phyloP scores from a whole-genome alignment of 2,113 vertebrate genomes.

The Tragelaphus buxtoni region DNA sequence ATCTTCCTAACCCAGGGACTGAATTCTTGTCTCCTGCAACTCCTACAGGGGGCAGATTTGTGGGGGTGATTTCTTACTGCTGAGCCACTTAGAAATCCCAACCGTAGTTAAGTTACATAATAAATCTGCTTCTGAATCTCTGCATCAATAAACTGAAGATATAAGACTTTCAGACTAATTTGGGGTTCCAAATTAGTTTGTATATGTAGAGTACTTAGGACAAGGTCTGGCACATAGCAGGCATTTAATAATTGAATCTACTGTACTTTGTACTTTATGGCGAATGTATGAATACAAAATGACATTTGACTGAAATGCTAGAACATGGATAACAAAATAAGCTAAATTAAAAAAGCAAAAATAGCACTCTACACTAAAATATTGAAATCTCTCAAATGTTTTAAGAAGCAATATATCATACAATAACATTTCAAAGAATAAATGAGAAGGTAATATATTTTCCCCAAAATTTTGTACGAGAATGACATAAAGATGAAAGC shows the following conservation, averaged over 20 bases:
- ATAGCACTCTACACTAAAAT: background rate
- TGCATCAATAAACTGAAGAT: background rate
- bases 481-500: background rate
- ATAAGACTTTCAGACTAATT: background rate
- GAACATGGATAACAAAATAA: background rate
- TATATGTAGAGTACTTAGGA: background rate
- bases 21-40: background rate
- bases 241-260: background rate
- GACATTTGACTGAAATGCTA: background rate
- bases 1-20: background rate
- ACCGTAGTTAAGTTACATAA: background rate
- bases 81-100: background rate
- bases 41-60: fast-evolving
- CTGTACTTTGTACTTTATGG: background rate
- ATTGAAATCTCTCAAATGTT: background rate
- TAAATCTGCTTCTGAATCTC: background rate
- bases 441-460: background rate
- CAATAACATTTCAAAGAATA: background rate
- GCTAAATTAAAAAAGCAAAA: background rate
- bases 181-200: background rate
- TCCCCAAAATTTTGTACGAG: background rate
- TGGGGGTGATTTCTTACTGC: background rate
- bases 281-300: background rate
- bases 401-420: background rate
- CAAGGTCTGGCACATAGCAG: background rate